Conservation (phyloP, 92 coral and sea anemone species). For the Muricea muricata region DNA sequence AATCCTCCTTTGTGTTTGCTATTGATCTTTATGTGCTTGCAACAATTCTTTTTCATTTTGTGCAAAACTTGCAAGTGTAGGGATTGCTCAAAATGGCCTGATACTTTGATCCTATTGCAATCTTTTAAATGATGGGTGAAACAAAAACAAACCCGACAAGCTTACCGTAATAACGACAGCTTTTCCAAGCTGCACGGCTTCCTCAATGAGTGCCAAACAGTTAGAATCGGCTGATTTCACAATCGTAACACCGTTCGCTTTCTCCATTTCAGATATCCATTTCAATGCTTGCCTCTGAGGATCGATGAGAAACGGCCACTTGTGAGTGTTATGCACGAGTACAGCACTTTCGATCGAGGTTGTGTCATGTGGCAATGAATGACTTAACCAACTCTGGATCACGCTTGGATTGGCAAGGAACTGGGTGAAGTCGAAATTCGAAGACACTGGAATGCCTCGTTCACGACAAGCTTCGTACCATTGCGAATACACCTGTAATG, state of each 20-base stretch:
- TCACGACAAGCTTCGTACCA: conserved; percentile 80
- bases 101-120: too few relatives aligned
- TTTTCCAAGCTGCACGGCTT: conserved; percentile 88
- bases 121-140: too few relatives aligned
- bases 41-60: too few relatives aligned
- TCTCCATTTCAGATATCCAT: conserved; percentile 92
- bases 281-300: conserved; percentile 95
- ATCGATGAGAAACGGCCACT: conserved; percentile 94
- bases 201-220: conserved; percentile 78
- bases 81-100: too few relatives aligned
- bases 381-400: conserved; percentile 85
- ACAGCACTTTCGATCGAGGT: conserved; percentile 84
- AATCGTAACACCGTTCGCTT: conserved; percentile 78
- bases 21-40: too few relatives aligned
- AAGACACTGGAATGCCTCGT: conserved; percentile 73
- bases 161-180: conserved; percentile 91
- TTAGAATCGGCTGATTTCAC: conserved; percentile 87
- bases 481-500: conserved; percentile 60
- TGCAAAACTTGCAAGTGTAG: too few relatives aligned
- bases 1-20: too few relatives aligned
- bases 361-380: conserved; percentile 83
- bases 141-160: too few relatives aligned
- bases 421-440: conserved; percentile 81
- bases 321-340: conserved; percentile 85
- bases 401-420: conserved; percentile 89